phyloP scores from a whole-genome alignment of 2,797 vertebrate species.

The Sandelia bainsii region DNA sequence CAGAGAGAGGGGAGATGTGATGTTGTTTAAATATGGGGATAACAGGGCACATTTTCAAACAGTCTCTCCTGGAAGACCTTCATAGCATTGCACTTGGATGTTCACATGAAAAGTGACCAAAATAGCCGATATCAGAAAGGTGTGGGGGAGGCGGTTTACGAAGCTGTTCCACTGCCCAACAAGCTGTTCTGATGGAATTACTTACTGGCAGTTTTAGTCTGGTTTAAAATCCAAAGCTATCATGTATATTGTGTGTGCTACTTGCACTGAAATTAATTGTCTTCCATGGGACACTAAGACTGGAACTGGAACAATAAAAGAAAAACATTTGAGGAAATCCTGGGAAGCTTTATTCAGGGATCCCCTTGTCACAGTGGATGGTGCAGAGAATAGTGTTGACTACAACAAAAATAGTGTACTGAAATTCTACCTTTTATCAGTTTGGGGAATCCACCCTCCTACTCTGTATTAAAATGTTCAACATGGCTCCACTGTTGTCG shows the following conservation, averaged over 20 bases:
- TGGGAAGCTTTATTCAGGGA: conserved; percentile 6
- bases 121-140: not conserved
- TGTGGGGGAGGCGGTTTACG: not conserved
- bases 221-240: not conserved
- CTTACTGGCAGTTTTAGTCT: not conserved
- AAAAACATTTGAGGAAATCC: conserved; percentile 15
- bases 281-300: not conserved
- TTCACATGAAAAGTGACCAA: not conserved
- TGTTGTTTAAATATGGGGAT: not conserved
- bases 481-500: conserved; percentile 45
- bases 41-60: not conserved
- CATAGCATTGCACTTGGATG: not conserved
- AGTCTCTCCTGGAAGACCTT: not conserved
- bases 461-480: conserved; percentile 46
- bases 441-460: conserved; percentile 58
- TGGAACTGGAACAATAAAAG: conserved; percentile 10
- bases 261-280: conserved; percentile 8
- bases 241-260: not conserved
- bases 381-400: conserved; percentile 2
- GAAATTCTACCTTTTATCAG: conserved; percentile 37
- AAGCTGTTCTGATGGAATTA: not conserved
- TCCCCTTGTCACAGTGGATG: not conserved
- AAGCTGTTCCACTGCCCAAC: not conserved
- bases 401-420: not conserved
- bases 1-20: too few species aligned